Base-by-base conservation (phyloP, 1,140 invertebrate species). In the Streblospio benedicti region DNA sequence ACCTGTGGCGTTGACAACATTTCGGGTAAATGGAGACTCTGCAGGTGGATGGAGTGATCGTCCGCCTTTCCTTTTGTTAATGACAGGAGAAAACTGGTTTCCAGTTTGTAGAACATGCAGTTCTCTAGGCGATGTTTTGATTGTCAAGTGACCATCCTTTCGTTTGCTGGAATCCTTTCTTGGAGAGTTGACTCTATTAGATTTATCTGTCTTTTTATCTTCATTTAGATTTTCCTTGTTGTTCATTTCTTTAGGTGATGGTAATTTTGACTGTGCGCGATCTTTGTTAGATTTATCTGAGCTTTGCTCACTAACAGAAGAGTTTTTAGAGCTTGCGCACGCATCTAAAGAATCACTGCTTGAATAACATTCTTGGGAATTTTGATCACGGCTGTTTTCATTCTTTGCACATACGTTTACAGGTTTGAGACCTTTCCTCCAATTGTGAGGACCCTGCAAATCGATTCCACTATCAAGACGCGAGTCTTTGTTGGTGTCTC, bases 21-120 rank as follows among this genome's bases (percentile, higher is more conserved):
- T 55, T 59, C 63, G 56, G 2, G 56, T 52, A 57, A 65, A 65
- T 20, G 63, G 53, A 33, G 54, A 59, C 31, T 65, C 63, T 3
- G 50, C 14, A 33, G 31, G 51, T 9, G 16, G 5, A 12, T 31
- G 30, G 18, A 47, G 23, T 28, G 52, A 23, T 6, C 25, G 45
- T 9, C 14, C 9, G 6, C 14, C 20, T 25, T 49, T 14, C 12
- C 38, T 58, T 30, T 30, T 43, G 14, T 12, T 12, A 18, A 41
- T 12, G 38, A 12, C 38, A 41, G 12, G 38, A 41, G 38, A 12
- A 41, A 41, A 12, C 38, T 41, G 12, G 12, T 12, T 41, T 12
- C 12, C 38, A 12, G 12, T 12, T 12, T 12, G 38, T 41, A 41
- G 12, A 23, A 23, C 45, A 28, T 27, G 12, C 23, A 47, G 23